Percentiles rank a stretch among this genome's conserved stretches.
Evolutionary conservation across 2,888 invertebrate genomes (phyloP).

Genomic region (Drosophila paracracens): DNA sequence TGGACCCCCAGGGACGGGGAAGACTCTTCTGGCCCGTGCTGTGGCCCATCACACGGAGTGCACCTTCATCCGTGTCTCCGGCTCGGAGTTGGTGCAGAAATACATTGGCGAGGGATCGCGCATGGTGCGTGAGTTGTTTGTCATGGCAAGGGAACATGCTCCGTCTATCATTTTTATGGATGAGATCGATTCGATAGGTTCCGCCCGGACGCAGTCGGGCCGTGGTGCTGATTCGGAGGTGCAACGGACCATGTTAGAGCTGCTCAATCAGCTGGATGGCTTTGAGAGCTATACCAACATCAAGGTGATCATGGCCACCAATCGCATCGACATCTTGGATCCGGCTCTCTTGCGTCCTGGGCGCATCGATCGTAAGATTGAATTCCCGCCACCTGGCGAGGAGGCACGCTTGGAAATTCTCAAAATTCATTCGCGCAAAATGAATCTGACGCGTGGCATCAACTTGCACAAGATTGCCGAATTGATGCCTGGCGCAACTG

Average conservation of each 20-base stretch:
- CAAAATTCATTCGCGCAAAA: conserved; percentile 99
- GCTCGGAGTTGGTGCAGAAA: conserved; percentile 99
- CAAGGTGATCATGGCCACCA: conserved; percentile 99
- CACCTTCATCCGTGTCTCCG: conserved; percentile 99
- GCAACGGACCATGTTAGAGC: conserved; percentile 99
- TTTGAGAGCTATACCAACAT: conserved; percentile 99
- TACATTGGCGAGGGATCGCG: conserved; percentile 99
- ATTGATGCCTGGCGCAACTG: conserved; percentile 96
- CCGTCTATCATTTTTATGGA: conserved; percentile 99
- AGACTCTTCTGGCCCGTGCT: conserved; percentile 97
- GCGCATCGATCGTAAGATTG: conserved; percentile 99
- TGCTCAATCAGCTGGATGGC: conserved; percentile 98
- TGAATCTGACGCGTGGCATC: conserved; percentile 99
- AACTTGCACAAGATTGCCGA: conserved; percentile 99
- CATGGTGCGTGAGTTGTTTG: conserved; percentile 99
- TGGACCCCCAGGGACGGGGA: conserved; percentile 96
- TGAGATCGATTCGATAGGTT: conserved; percentile 99
- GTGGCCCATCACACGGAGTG: conserved; percentile 99
- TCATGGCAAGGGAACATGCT: conserved; percentile 99
- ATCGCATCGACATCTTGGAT: conserved; percentile 99
- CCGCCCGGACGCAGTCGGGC: conserved; percentile 98
- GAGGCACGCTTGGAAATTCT: conserved; percentile 98
- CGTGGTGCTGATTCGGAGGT: conserved; percentile 99
- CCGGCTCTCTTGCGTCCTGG: conserved; percentile 98
- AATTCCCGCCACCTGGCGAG: conserved; percentile 99